A percentile compares a stretch with the other conserved stretches of the same genome.
Evolutionary conservation across 2,797 vertebrate species (phyloP).

Genomic region (Ctenopoma kingsleyae): DNA sequence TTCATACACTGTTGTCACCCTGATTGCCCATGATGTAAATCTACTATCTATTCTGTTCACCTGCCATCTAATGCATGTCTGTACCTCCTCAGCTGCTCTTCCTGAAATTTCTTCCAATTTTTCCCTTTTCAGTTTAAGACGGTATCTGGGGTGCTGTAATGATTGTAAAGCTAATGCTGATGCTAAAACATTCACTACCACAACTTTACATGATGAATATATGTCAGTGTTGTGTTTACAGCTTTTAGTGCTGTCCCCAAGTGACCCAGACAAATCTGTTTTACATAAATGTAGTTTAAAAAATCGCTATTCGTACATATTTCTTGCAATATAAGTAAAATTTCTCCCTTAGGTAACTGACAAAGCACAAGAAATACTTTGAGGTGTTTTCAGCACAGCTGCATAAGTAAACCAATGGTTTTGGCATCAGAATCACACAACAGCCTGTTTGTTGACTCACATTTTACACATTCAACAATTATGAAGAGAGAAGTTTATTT

Average conservation of each 20-base stretch:
- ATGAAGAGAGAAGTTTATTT: slow-evolving; percentile 1
- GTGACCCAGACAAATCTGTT: background rate
- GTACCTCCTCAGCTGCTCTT: too few species aligned
- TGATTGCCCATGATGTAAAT: too few species aligned
- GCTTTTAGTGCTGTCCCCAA: background rate
- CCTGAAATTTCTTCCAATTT: too few species aligned
- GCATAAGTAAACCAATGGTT: background rate
- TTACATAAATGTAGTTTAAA: background rate
- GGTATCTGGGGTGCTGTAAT: too few species aligned
- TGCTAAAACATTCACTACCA: too few species aligned
- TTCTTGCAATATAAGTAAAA: background rate
- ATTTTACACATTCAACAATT: slow-evolving; percentile 12
- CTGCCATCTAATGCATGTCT: background rate
- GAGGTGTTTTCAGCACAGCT: slow-evolving; percentile 11
- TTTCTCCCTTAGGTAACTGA: background rate
- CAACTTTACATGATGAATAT: background rate
- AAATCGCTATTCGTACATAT: background rate
- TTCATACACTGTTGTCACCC: background rate
- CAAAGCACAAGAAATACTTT: background rate
- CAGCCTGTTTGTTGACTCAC: slow-evolving; percentile 17
- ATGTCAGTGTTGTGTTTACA: background rate
- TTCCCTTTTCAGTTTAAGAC: too few species aligned
- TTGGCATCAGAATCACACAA: slow-evolving; percentile 7
- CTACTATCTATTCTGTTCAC: background rate
- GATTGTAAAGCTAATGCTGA: too few species aligned